phyloP scores from a whole-genome alignment of 2,113 vertebrate species.

The Notothenia rossii region DNA sequence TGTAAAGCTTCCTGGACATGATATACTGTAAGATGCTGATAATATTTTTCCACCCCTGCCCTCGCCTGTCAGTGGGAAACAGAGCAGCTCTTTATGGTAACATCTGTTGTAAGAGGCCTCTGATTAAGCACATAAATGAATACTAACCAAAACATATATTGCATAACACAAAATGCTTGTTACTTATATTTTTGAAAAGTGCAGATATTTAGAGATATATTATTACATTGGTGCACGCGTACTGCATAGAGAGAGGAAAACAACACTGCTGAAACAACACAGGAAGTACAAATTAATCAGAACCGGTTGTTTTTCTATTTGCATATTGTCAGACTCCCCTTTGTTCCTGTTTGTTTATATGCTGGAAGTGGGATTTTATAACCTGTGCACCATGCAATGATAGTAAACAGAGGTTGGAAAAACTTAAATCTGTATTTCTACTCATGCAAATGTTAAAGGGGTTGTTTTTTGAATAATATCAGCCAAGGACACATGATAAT shows the following conservation, averaged over 20 bases:
- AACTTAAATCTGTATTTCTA: neutral
- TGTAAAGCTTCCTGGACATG: neutral
- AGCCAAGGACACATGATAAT: neutral
- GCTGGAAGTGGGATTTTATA: neutral
- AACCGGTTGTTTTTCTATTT: neutral
- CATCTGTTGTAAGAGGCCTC: neutral
- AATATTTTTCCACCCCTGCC: neutral
- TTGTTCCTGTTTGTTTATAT: slow-evolving; percentile 2
- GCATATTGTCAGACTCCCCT: neutral
- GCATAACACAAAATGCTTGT: neutral
- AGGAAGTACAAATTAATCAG: neutral
- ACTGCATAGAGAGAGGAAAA: neutral
- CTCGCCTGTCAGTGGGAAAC: neutral
- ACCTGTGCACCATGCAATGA: neutral
- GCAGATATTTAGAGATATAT: neutral
- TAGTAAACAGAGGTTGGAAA: neutral
- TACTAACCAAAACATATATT: neutral
- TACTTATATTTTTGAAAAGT: neutral
- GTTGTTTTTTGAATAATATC: neutral
- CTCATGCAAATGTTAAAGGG: neutral
- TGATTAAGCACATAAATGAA: neutral
- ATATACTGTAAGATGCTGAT: slow-evolving; percentile 3
- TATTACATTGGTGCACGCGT: neutral
- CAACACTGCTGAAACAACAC: neutral
- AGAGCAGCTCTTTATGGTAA: slow-evolving; percentile 1